Percentiles rank a stretch among this genome's conserved stretches.
Evolutionary conservation across 2,888 invertebrate genomes (phyloP).

Genomic region (Chydorus sphaericus): DNA sequence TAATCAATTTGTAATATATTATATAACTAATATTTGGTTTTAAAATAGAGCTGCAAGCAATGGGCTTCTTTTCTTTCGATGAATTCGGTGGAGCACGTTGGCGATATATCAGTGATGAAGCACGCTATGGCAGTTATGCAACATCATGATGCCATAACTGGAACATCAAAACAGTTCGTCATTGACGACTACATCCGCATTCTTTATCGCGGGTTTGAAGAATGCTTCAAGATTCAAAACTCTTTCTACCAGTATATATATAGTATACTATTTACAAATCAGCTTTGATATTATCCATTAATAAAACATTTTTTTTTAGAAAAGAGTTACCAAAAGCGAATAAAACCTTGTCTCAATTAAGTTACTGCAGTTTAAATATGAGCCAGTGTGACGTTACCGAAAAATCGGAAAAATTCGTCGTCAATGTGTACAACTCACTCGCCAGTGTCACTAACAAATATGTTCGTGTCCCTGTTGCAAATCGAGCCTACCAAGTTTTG

Average conservation of each 20-base stretch:
- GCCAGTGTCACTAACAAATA: slow-evolving; percentile 35
- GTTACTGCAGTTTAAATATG: slow-evolving; percentile 41
- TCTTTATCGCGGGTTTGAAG: slow-evolving; percentile 48
- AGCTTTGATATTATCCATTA: no score
- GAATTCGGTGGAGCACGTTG: slow-evolving; percentile 34
- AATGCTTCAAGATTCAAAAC: slow-evolving; percentile 39
- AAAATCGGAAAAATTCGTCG: slow-evolving; percentile 34
- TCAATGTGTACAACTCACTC: slow-evolving; percentile 47
- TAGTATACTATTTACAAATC: no score
- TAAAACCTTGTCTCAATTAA: slow-evolving; percentile 21
- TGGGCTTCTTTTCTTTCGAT: slow-evolving; percentile 44
- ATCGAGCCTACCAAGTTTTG: slow-evolving; percentile 39
- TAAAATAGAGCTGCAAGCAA: slow-evolving; percentile 55
- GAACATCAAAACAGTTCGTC: slow-evolving; percentile 73
- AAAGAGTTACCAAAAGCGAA: no score
- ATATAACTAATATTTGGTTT: no score
- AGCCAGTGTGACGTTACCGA: slow-evolving; percentile 41
- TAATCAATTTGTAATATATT: no score
- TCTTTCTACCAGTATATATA: slow-evolving; percentile 45
- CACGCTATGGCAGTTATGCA: slow-evolving; percentile 39
- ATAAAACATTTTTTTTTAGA: no score
- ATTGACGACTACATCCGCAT: slow-evolving; percentile 73
- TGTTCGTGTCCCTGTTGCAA: slow-evolving; percentile 37
- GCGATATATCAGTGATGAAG: slow-evolving; percentile 35
- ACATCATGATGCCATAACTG: slow-evolving; percentile 85